phyloP scores from a whole-genome alignment of 2,888 invertebrate species.

The Ophioninae sp. region DNA sequence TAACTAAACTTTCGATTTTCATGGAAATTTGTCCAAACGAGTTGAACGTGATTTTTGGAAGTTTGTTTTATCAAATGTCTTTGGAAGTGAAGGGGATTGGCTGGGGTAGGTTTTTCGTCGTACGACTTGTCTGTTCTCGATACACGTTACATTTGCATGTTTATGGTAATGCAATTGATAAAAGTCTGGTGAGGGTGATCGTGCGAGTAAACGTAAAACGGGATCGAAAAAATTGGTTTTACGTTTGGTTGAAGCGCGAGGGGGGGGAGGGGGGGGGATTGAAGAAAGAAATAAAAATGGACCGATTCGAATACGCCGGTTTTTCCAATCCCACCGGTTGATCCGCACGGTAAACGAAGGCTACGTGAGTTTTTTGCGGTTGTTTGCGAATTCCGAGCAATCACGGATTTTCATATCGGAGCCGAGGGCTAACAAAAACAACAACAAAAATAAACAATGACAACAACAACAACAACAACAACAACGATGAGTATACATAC shows the following conservation, averaged over 20 bases:
- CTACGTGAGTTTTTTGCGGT: constrained; percentile 11
- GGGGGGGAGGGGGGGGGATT: not conserved
- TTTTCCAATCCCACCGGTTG: constrained; percentile 22
- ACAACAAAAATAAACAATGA: not conserved
- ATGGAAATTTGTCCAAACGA: no score
- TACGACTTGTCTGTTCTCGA: no score
- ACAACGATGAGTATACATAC: not conserved
- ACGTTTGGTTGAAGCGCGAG: not conserved
- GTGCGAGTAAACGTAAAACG: not conserved
- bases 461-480: not conserved
- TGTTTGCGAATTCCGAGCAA: constrained; percentile 13
- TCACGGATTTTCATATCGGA: constrained; percentile 24
- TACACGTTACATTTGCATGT: no score
- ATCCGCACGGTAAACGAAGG: constrained; percentile 29
- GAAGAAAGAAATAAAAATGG: not conserved
- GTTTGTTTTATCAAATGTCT: no score
- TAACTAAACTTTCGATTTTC: no score
- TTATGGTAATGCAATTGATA: no score
- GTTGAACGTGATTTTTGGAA: no score
- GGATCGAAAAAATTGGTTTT: not conserved
- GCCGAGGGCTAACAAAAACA: not conserved
- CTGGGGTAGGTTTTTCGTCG: no score
- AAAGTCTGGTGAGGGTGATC: not conserved
- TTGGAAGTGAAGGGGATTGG: no score
- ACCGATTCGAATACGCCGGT: not conserved